Evolutionary conservation across 2,888 invertebrate species (phyloP), one percentile per base, ranked within the genome.

Genomic region (Macaria notata): DNA sequence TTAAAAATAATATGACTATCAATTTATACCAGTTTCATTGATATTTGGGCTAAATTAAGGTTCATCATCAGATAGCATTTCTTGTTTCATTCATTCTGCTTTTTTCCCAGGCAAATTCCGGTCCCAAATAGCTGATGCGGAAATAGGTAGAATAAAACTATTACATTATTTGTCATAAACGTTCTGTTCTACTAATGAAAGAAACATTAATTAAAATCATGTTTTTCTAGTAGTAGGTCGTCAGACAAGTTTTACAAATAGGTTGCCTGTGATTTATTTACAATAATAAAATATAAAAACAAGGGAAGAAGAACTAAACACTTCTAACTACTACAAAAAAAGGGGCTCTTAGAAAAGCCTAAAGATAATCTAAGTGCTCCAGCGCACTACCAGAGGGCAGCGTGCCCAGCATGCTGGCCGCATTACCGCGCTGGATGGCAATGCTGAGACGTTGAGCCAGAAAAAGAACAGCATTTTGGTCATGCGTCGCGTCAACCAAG

Each of bases 1-100:
- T 57, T 61, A 48, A 55, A 42, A 56, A 55, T 54, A 44, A 54
- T 44, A 47, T 49, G 41, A 29, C 43, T 45, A 44, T 33, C 33
- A 56, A 55, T 30, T 50, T 51, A 58, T 49, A 48, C 47, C 43
- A 31, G 31, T 59, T 41, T 33, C 44, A 61, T 43, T 46, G 49
- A 59, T 55, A 57, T 49, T 38, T 54, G 39, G 30, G 39, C 54
- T 59, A 30, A 30, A 41, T n/a, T 5, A 29, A 31, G 4, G 38
- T 31, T 44, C 52, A 31, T 53, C 45, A 53, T 58, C 56, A 38
- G 46, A 53, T 49, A 52, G 49, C 39, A 54, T 53, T 50, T 43
- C 33, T 4, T 0, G 3, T 53, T 46, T 31, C n/a, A 49, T 49
- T 52, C 19, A 38, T 7, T 33, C 9, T 29, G 29, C 41, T 31